Percentiles rank a stretch among this genome's conserved stretches.
These are phyloP conservation scores for Zaprionus bogoriensis DNA, from an alignment of 2,888 invertebrate species.

Conservation along the genomic window DNA sequence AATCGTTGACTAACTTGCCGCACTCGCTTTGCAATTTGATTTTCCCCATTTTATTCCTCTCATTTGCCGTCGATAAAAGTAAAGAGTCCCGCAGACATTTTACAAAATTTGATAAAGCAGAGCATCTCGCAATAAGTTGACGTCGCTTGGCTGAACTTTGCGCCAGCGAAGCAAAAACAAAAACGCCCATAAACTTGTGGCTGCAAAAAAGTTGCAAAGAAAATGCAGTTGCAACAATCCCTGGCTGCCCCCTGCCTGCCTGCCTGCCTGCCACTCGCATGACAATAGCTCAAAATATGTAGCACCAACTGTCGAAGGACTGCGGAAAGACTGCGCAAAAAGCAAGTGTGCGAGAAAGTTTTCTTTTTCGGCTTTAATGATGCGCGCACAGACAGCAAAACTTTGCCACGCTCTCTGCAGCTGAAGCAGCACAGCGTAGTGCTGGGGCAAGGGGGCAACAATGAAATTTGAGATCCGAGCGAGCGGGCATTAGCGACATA, in stretches of 20 bases:
- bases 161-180: slow-evolving; percentile 12
- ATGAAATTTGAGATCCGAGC: slow-evolving; percentile 36
- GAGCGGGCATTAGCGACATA: slow-evolving; percentile 61
- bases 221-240: slow-evolving; percentile 43
- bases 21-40: slow-evolving; percentile 18
- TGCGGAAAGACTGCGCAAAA: slow-evolving; percentile 24
- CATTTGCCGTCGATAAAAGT: slow-evolving; percentile 9
- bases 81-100: slow-evolving; percentile 29
- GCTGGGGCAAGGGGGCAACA: slow-evolving; percentile 21
- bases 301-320: slow-evolving; percentile 50
- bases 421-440: neutral
- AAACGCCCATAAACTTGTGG: slow-evolving; percentile 41
- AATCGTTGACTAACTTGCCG: slow-evolving; percentile 5
- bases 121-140: slow-evolving; percentile 36
- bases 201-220: slow-evolving; percentile 56
- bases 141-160: slow-evolving; percentile 30
- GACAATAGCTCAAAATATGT: slow-evolving; percentile 70
- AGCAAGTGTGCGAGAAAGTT: slow-evolving; percentile 60
- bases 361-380: slow-evolving; percentile 65
- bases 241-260: neutral
- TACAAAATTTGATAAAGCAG: slow-evolving; percentile 45
- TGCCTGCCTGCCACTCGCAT: neutral
- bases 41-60: neutral
- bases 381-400: slow-evolving; percentile 56
- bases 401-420: too few relatives aligned